phyloP scores from a whole-genome alignment of 2,113 vertebrate genomes.

The Cairina moschata region DNA sequence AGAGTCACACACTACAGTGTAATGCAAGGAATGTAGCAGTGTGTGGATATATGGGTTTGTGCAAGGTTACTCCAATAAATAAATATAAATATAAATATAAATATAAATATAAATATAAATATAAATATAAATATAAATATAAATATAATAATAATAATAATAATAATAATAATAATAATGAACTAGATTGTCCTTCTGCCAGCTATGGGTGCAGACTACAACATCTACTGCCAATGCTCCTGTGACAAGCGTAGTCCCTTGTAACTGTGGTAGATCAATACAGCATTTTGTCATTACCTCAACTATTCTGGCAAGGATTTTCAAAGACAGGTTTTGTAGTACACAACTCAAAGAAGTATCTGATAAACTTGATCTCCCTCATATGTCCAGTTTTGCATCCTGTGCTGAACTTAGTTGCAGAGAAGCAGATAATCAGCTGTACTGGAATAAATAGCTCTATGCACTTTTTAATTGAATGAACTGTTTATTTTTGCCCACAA shows the following conservation, averaged over 20 bases:
- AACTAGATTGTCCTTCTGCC: not conserved
- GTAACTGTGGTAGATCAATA: not conserved
- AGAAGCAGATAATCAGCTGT: not conserved
- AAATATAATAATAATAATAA: too few relatives aligned
- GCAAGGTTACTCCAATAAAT: not conserved
- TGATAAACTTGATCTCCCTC: not conserved
- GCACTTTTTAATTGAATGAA: not conserved
- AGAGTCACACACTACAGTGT: fast-evolving
- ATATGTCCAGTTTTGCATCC: not conserved
- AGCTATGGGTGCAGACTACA: not conserved
- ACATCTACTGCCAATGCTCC: not conserved
- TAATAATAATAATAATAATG: too few relatives aligned
- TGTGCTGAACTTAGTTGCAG: not conserved
- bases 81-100: too few relatives aligned
- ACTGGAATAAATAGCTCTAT: not conserved
- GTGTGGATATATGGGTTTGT: not conserved
- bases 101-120: too few relatives aligned
- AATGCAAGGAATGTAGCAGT: not conserved
- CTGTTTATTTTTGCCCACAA: not conserved
- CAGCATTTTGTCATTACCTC: not conserved
- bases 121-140: too few relatives aligned
- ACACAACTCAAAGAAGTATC: not conserved
- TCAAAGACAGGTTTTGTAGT: not conserved
- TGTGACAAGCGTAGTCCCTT: not conserved
- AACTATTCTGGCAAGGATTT: not conserved